These are phyloP conservation scores for Cnemophilus loriae DNA, from an alignment of 2,113 vertebrate genomes.

Conservation along the genomic window DNA sequence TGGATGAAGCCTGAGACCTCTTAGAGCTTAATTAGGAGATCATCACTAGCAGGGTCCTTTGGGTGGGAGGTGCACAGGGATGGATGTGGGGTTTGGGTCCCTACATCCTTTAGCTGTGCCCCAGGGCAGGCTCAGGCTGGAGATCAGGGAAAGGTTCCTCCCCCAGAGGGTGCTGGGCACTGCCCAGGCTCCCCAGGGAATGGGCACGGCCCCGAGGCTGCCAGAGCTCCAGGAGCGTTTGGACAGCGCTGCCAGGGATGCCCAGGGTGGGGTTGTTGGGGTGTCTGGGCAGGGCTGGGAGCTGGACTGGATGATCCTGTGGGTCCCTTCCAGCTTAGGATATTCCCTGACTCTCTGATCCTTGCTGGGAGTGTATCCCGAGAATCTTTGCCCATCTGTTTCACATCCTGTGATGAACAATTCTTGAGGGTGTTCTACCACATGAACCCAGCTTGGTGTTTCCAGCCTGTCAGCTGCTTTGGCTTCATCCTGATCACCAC, in stretches of 20 bases:
- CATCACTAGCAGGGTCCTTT: background rate
- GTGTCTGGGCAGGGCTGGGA: background rate
- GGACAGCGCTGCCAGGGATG: background rate
- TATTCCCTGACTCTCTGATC: fast-evolving
- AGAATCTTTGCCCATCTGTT: background rate
- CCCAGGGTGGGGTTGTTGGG: background rate
- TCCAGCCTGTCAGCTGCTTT: background rate
- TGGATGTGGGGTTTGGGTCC: fast-evolving
- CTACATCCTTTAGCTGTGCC: background rate
- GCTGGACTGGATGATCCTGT: fast-evolving
- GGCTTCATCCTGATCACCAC: background rate
- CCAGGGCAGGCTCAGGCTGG: fast-evolving
- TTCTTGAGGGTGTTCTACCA: background rate
- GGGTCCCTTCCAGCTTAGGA: background rate
- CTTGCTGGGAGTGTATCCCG: background rate
- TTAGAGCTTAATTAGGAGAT: background rate
- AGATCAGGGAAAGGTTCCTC: fast-evolving
- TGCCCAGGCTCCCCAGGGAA: background rate
- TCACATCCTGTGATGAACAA: background rate
- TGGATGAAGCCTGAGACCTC: background rate
- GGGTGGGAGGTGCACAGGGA: background rate
- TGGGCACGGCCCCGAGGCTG: background rate
- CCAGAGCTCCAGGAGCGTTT: background rate
- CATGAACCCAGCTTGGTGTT: background rate
- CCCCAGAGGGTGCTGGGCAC: background rate